phyloP scores from a whole-genome alignment of 2,888 invertebrate genomes.

The Macaria liturata region DNA sequence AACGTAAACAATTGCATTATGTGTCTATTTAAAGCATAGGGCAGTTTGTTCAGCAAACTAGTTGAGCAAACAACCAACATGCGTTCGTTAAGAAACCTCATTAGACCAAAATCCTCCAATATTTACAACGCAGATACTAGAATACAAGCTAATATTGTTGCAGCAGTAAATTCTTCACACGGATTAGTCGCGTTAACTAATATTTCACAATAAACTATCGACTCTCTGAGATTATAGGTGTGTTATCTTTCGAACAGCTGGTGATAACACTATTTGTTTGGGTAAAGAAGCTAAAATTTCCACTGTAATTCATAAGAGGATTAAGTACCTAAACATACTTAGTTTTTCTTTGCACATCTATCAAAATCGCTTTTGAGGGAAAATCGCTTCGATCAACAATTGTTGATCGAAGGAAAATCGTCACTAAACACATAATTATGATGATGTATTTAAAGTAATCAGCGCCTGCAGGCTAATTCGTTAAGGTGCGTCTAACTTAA shows the following conservation, averaged over 20 bases:
- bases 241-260: slow-evolving; percentile 52
- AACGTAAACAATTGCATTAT: slow-evolving; percentile 1
- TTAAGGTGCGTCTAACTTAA: slow-evolving; percentile 5
- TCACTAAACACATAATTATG: slow-evolving; percentile 3
- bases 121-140: slow-evolving; percentile 33
- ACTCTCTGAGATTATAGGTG: slow-evolving; percentile 53
- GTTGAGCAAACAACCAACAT: not conserved
- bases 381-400: no score
- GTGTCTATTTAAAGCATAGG: slow-evolving; percentile 2
- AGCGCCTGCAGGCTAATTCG: not conserved
- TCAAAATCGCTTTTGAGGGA: slow-evolving; percentile 1
- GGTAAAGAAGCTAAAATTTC: slow-evolving; percentile 59
- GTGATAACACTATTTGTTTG: slow-evolving; percentile 49
- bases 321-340: slow-evolving; percentile 25
- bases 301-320: slow-evolving; percentile 53
- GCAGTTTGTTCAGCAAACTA: slow-evolving; percentile 19
- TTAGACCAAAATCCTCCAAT: slow-evolving; percentile 22
- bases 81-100: no score
- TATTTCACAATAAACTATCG: slow-evolving; percentile 58
- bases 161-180: slow-evolving; percentile 48
- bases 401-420: slow-evolving; percentile 4
- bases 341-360: slow-evolving; percentile 17
- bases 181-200: slow-evolving; percentile 43
- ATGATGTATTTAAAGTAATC: slow-evolving; percentile 6
- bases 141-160: slow-evolving; percentile 48